phyloP scores from a whole-genome alignment of 2,888 invertebrate genomes.

The Endomychus coccineus region DNA sequence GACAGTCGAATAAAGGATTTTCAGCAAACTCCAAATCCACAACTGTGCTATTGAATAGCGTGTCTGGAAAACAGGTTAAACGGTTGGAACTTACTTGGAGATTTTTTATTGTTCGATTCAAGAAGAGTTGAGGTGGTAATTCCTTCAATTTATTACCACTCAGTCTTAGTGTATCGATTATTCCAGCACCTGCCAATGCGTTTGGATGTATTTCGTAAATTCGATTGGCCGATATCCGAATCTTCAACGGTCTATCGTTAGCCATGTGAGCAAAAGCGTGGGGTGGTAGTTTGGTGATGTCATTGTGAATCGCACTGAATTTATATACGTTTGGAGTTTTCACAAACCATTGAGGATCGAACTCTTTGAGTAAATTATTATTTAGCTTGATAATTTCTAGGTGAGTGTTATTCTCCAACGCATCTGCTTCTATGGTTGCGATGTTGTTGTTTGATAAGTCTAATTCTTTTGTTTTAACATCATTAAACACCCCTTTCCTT shows the following conservation, averaged over 20 bases:
- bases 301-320: constrained; percentile 30
- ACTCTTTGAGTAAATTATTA: constrained; percentile 29
- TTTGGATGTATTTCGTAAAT: constrained; percentile 28
- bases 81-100: constrained; percentile 31
- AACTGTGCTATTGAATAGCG: constrained; percentile 22
- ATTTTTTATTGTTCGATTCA: constrained; percentile 26
- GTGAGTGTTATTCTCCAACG: constrained; percentile 31
- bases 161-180: constrained; percentile 28
- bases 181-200: constrained; percentile 24
- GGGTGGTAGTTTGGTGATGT: constrained; percentile 26
- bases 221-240: constrained; percentile 31
- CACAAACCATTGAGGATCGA: constrained; percentile 32
- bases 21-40: constrained; percentile 28
- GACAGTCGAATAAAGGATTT: constrained; percentile 31
- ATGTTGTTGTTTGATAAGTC: constrained; percentile 33
- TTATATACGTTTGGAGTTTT: constrained; percentile 32
- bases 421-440: constrained; percentile 27
- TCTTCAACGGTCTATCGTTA: constrained; percentile 25
- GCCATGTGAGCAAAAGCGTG: constrained; percentile 30
- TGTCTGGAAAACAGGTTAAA: constrained; percentile 31
- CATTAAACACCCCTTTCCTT: constrained; percentile 30
- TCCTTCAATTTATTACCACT: constrained; percentile 29
- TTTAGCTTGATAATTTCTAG: constrained; percentile 32
- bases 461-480: constrained; percentile 29
- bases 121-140: constrained; percentile 27